These are phyloP conservation scores for Cynoglossus semilaevis DNA, from an alignment of 2,113 vertebrate species.

Conservation along the genomic window DNA sequence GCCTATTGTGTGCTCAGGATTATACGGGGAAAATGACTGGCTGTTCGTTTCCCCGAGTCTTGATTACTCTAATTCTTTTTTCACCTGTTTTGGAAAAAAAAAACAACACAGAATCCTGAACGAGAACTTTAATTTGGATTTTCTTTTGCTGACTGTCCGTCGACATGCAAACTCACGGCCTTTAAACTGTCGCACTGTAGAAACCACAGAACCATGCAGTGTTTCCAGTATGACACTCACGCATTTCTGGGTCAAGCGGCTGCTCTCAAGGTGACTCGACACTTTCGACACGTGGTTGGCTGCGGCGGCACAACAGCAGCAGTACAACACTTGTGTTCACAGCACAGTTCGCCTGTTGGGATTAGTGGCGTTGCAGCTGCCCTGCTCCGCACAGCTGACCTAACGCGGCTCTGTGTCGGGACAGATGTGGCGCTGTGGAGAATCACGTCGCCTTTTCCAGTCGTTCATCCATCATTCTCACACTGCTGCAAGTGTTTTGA, in stretches of 20 bases:
- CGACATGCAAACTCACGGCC: no score
- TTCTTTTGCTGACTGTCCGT: no score
- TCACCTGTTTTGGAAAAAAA: neutral
- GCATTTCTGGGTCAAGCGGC: conserved; percentile 32
- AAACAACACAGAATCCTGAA: neutral
- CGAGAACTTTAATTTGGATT: no score
- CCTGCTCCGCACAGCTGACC: conserved; percentile 51
- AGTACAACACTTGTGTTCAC: conserved; percentile 46
- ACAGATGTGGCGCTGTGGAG: conserved; percentile 16
- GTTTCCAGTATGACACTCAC: no score
- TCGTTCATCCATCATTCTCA: neutral
- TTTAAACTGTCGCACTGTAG: no score
- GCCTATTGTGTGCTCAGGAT: neutral
- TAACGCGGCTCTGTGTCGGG: conserved; percentile 15
- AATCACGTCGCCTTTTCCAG: conserved; percentile 3
- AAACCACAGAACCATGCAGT: no score
- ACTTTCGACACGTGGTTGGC: conserved; percentile 52
- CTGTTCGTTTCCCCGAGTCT: neutral
- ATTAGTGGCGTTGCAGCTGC: conserved; percentile 62
- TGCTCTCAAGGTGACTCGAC: conserved; percentile 51
- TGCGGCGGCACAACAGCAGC: conserved; percentile 20
- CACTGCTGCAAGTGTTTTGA: neutral
- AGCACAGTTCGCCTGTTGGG: conserved; percentile 57
- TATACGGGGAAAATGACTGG: neutral
- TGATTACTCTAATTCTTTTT: neutral